phyloP scores from a whole-genome alignment of 2,888 invertebrate species.

The Hypomecis atomaria region DNA sequence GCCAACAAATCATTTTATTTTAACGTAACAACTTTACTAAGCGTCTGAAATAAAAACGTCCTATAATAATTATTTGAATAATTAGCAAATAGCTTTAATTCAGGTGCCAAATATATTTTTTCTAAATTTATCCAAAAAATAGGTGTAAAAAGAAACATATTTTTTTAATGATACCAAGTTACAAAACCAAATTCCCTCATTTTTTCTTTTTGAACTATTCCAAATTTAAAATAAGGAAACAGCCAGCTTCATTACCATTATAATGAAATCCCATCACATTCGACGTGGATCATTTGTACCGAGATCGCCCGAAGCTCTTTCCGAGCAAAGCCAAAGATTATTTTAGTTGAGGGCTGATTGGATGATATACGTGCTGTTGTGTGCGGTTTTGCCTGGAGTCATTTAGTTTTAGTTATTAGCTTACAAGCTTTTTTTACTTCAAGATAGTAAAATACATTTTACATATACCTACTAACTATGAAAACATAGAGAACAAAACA shows the following conservation, averaged over 20 bases:
- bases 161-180: not conserved
- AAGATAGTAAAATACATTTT: too few species aligned
- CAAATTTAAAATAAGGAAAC: constrained; percentile 15
- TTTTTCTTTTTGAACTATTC: not conserved
- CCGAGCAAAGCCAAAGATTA: not conserved
- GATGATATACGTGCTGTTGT: not conserved
- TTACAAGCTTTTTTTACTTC: too few species aligned
- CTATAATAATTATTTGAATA: too few species aligned
- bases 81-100: too few species aligned
- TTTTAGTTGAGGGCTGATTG: constrained; percentile 5
- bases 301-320: constrained; percentile 39
- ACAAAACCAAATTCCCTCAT: not conserved
- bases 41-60: too few species aligned
- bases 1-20: too few species aligned
- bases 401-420: not conserved
- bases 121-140: too few species aligned
- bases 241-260: constrained; percentile 15
- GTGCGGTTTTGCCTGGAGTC: not conserved
- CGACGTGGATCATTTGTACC: constrained; percentile 44
- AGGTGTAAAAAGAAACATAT: too few species aligned
- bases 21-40: too few species aligned
- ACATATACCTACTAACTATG: too few species aligned
- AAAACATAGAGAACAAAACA: too few species aligned
- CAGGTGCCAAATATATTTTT: too few species aligned
- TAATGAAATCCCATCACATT: constrained; percentile 42